Evolutionary conservation across 2,888 invertebrate species (phyloP), one percentile per base, ranked within the genome.

Genomic region (Ferdinandea cuprea): DNA sequence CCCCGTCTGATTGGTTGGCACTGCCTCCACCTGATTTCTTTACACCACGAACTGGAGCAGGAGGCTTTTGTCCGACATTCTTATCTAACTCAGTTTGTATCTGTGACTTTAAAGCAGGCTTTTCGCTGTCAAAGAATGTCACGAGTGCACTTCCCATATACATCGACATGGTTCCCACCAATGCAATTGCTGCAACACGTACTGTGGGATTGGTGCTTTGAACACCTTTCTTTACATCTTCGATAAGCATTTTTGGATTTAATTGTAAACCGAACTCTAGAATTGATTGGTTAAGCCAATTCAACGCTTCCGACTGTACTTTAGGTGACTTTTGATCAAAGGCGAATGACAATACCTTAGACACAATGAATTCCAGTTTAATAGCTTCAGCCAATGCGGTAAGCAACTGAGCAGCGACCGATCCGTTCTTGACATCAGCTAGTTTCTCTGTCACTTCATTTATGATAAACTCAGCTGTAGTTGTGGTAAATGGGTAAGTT

Each of bases 281-380:
- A 4, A 98, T 92, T 0, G 97, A 95, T 42, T 91, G 93, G 0
- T 94, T 92, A 80, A 97, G 92, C 97, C 98, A 98, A 72, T 93
- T 92, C 65, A 98, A 92, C 69, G 96, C 93, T 90, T 98, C 98
- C 0, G 96, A 94, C 88, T 97, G 96, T 42, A 97, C 96, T 91
- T 97, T 97, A 0, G 98, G 98, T 88, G 96, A 98, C 91, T 97
- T 97, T 90, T 97, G 97, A 86, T 93, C 94, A 90, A 97, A 96
- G 0, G 96, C 96, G 88, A 94, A 95, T 1, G 93, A 92, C 21
- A 97, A 91, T 0, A 95, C 94, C 88, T 95, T 94, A 32, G 93
- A 93, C 1, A 95, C 93, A 0, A 97, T 93, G 85, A 94, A 94
- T 66, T 96, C 96, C 8, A 98, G 91, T 28, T 94, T 94, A 3